A percentile compares a stretch with the other conserved stretches of the same genome.
phyloP scores from a whole-genome alignment of 2,888 invertebrate genomes.

The Hemicrepidius hirtus region DNA sequence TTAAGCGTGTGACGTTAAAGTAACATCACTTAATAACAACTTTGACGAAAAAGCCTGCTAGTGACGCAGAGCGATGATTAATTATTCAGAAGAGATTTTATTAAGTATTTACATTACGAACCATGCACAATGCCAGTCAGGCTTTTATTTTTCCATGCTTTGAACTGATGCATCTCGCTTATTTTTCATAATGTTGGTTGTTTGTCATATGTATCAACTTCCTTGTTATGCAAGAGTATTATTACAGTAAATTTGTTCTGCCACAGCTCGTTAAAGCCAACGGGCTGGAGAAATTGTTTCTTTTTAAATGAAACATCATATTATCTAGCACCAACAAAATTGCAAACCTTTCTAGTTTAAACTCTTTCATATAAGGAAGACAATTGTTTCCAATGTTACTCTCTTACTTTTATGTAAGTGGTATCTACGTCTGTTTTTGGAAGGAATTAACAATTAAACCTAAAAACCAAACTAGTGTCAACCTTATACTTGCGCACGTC shows the following conservation, averaged over 20 bases:
- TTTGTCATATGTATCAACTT: slow-evolving; percentile 2
- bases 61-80: slow-evolving; percentile 9
- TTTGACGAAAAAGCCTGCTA: slow-evolving; percentile 23
- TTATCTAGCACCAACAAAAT: too few relatives aligned
- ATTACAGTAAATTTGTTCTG: slow-evolving; percentile 1
- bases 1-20: slow-evolving; percentile 24
- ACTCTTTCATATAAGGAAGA: too few relatives aligned
- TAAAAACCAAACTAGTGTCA: too few relatives aligned
- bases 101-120: slow-evolving; percentile 15
- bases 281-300: slow-evolving; percentile 4
- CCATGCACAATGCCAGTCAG: slow-evolving; percentile 8
- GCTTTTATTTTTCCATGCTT: background rate
- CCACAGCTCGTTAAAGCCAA: background rate
- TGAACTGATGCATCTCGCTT: slow-evolving; percentile 4
- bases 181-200: slow-evolving; percentile 5
- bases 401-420: too few relatives aligned
- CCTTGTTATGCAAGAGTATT: background rate
- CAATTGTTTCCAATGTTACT: too few relatives aligned
- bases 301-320: background rate
- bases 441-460: too few relatives aligned
- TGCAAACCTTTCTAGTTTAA: too few relatives aligned
- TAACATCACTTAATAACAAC: slow-evolving; percentile 28
- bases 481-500: too few relatives aligned
- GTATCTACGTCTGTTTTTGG: too few relatives aligned
- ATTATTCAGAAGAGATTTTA: slow-evolving; percentile 20